Evolutionary conservation across 2,888 invertebrate genomes (phyloP), one percentile per base, ranked within the genome.

Genomic region (Cryptosula pallasiana): DNA sequence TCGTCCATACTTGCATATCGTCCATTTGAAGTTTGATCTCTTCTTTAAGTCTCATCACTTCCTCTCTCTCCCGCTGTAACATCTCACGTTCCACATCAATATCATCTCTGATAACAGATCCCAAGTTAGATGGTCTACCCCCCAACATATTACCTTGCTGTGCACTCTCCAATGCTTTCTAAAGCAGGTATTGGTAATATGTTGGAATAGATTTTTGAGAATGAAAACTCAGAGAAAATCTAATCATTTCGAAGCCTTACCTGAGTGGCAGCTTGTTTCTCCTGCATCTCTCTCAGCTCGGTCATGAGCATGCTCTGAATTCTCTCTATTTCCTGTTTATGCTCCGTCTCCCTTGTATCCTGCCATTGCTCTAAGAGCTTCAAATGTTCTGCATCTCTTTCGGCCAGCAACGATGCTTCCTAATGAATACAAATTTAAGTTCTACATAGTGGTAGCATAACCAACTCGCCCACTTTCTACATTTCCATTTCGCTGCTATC

Each of bases 231-330:
- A 45, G 9, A 20, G 20, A 45, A 13, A 45, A 45, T 45, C 45
- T 45, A 45, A 13, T 45, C 45, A 45, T 45, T 32, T 27, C 32
- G 27, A 63, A 25, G n/a, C 16, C 32, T 13, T 63, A 63, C 63
- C 72, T 81, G 80, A 1, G 81, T 76, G 0, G 79, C 77, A 70
- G 77, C 74, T 36, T 78, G 78, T 73, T 81, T 81, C 57, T 78
- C 77, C 71, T 78, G 79, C 71, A 81, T 72, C 57, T 80, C 80
- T 71, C 76, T 76, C 27, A 82, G 71, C 72, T 82, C 81, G 35
- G 75, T 78, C 78, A 79, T 78, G 55, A 78, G 79, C 74, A 79
- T 77, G 23, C 78, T 76, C 69, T 78, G 77, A 72, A 80, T 75
- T 35, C 76, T 76, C 25, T 80, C 79, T 69, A 79, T 75, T 73